Percentiles rank a stretch among this genome's conserved stretches.
These are phyloP conservation scores for Tachypleus tridentatus DNA, from an alignment of 1,140 invertebrate species.

Conservation along the genomic window DNA sequence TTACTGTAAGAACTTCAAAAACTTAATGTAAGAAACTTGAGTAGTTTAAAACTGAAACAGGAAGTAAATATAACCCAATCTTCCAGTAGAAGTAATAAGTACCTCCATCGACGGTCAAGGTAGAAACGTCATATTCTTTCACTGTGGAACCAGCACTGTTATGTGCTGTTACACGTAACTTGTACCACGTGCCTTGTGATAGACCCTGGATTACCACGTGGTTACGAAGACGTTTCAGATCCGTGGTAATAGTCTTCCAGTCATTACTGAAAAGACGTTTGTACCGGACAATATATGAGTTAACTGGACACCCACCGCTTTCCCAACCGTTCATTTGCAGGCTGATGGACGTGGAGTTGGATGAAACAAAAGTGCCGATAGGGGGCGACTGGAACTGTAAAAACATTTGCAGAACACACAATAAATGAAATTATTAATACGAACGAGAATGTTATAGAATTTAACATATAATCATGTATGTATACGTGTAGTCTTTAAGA, in stretches of 20 bases:
- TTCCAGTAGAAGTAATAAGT: background rate
- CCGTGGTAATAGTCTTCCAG: conserved; percentile 16
- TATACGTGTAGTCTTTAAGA: too few species aligned
- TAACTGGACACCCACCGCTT: conserved; percentile 62
- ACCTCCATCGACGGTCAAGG: conserved; percentile 43
- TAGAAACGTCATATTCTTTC: conserved; percentile 63
- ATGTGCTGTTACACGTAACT: conserved; percentile 69
- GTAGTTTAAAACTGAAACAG: too few species aligned
- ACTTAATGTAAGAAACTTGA: too few species aligned
- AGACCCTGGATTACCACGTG: conserved; percentile 44
- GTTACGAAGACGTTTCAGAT: conserved; percentile 16
- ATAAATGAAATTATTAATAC: too few species aligned
- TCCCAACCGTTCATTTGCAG: conserved; percentile 61
- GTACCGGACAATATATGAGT: conserved; percentile 69
- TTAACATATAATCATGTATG: too few species aligned
- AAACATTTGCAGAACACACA: background rate
- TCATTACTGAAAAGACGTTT: conserved; percentile 9
- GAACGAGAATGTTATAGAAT: too few species aligned
- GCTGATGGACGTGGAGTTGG: conserved; percentile 54
- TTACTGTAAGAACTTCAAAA: too few species aligned
- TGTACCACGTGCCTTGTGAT: conserved; percentile 67
- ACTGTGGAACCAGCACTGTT: conserved; percentile 82
- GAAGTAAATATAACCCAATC: too few species aligned
- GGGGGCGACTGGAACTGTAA: conserved; percentile 19
- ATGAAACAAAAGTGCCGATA: conserved; percentile 36